Evolutionary conservation across 2,113 vertebrate species (phyloP).

Genomic region (Elachura formosa): DNA sequence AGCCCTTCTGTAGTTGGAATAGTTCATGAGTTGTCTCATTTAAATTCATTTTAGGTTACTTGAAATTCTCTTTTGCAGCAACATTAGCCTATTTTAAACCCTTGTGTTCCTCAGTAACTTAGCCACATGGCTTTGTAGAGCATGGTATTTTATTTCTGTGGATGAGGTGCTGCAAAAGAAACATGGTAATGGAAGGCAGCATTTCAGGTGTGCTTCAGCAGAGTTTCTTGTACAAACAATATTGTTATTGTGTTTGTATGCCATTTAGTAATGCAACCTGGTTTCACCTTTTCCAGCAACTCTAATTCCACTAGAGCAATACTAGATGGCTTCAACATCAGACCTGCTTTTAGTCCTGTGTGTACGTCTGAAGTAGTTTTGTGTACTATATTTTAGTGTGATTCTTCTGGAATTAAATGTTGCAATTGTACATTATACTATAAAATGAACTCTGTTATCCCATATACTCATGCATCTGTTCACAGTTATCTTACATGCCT

Average conservation of each 20-base stretch:
- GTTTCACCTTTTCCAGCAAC: background rate
- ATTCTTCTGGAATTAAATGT: conserved; percentile 5
- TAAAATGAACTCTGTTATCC: background rate
- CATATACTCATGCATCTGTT: background rate
- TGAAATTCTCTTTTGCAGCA: background rate
- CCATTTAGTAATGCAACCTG: background rate
- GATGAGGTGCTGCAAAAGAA: background rate
- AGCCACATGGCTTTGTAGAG: background rate
- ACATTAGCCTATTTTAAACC: background rate
- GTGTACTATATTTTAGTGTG: background rate
- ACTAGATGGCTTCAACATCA: background rate
- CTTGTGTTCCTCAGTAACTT: background rate
- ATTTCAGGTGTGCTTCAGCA: background rate
- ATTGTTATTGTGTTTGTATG: background rate
- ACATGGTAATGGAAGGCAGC: background rate
- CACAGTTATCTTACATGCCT: background rate
- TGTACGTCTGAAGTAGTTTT: background rate
- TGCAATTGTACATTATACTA: background rate
- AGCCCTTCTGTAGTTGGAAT: background rate
- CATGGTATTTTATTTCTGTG: background rate
- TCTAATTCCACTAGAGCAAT: background rate
- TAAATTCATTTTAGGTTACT: background rate
- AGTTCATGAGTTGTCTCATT: background rate
- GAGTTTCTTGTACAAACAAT: background rate
- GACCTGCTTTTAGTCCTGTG: background rate